Evolutionary conservation across 2,113 vertebrate genomes (phyloP), one percentile per base, ranked within the genome.

Genomic region (Microtus ochrogaster): DNA sequence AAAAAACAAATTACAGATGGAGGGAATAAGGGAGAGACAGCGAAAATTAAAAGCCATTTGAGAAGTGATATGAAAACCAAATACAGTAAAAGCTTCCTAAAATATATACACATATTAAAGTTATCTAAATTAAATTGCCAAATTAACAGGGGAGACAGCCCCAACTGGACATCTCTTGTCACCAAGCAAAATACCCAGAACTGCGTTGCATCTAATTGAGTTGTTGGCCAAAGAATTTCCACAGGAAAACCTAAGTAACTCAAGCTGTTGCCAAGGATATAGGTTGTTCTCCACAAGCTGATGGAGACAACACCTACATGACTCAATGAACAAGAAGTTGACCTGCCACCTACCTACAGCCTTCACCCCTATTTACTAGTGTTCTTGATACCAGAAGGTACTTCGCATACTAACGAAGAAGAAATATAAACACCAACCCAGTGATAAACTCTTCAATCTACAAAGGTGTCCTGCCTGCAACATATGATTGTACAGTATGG

Each of bases 1-100:
- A 58, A 86, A 87, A 96, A 91, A 72, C 90, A 93, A 92, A 39
- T 77, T 77, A 83, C 7, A 86, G n/a, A 82, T 73, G 24, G 58
- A 63, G 26, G 8, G 58, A 44, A 84, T 65, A 84, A 7, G 2
- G 22, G 14, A 44, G 58, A 63, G n/a, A 44, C 39, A 84, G 58
- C 58, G 30, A 84, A 65, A 30, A 65, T 65, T 30, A 84, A 65
- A 41, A 65, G n/a, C 14, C n/a, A 30, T 65, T 84, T 63, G 58
- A 61, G 13, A 7, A 83, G 24, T 83, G 41, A 16, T 19, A 30
- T 30, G 8, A 4, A 84, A 63, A 30, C 39, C 30, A 58, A 63
- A 84, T 30, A 84, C 4, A 84, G 22, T 84, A 41, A 26, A 65
- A 30, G 14, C 58, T 84, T 84, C 58, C 26, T 41, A 19, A 84